Evolutionary conservation across 2,797 vertebrate genomes (phyloP).

Genomic region (Pangasius mekongensis): DNA sequence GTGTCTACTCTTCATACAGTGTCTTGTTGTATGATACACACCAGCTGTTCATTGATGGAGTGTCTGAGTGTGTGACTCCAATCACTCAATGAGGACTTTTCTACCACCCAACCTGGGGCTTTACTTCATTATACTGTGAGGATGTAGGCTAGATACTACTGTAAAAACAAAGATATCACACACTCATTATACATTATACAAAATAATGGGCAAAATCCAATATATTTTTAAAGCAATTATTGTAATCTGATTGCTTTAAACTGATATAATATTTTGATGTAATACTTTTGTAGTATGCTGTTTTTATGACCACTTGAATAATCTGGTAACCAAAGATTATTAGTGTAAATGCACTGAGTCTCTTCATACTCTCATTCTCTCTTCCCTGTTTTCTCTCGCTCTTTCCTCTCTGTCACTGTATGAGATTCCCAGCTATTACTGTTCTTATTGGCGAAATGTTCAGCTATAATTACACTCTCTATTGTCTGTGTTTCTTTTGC

Average conservation of each 20-base stretch:
- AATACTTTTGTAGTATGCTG: background rate
- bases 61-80: background rate
- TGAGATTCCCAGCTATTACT: slow-evolving; percentile 6
- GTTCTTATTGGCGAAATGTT: slow-evolving; percentile 22
- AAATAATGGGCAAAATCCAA: background rate
- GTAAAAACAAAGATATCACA: background rate
- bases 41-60: background rate
- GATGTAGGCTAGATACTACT: background rate
- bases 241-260: background rate
- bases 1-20: background rate
- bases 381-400: background rate
- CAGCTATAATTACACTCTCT: slow-evolving; percentile 10
- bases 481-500: slow-evolving; percentile 5
- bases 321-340: background rate
- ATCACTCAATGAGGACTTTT: background rate
- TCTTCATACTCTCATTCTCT: background rate
- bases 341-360: background rate
- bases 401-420: background rate
- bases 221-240: background rate
- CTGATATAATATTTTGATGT: background rate
- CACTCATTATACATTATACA: background rate
- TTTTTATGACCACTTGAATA: background rate
- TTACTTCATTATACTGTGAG: background rate
- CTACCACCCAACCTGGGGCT: background rate
- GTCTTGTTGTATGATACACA: background rate